These are phyloP conservation scores for Theretra japonica DNA, from an alignment of 2,888 invertebrate genomes.

Conservation along the genomic window DNA sequence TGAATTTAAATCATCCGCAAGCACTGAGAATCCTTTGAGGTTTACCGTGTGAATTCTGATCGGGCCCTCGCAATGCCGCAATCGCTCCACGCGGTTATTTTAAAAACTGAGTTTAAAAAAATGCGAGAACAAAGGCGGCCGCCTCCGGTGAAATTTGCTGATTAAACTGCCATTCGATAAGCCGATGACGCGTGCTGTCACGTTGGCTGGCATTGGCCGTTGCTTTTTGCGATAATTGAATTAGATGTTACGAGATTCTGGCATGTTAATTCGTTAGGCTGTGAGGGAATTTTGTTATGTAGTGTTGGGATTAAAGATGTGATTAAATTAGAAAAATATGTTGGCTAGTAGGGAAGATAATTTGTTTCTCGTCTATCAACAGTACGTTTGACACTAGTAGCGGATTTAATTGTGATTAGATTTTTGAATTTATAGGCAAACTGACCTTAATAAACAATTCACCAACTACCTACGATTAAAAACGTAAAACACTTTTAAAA, in stretches of 20 bases:
- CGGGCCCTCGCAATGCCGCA: slow-evolving; percentile 57
- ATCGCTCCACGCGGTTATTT: slow-evolving; percentile 77
- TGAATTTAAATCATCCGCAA: slow-evolving; percentile 40
- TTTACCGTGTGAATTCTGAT: slow-evolving; percentile 77
- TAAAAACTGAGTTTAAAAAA: slow-evolving; percentile 69
- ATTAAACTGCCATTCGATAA: slow-evolving; percentile 81
- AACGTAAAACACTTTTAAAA: too few species aligned
- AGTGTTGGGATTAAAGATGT: not conserved
- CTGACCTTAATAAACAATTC: not conserved
- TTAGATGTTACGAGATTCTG: slow-evolving; percentile 2
- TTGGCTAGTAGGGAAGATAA: too few species aligned
- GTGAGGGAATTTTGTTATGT: not conserved
- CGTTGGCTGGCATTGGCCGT: slow-evolving; percentile 54
- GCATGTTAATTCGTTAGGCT: slow-evolving; percentile 1
- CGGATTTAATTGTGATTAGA: not conserved
- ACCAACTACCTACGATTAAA: too few species aligned
- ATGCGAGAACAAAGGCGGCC: slow-evolving; percentile 73
- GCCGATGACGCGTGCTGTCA: slow-evolving; percentile 74
- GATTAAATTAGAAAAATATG: not conserved
- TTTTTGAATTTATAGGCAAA: not conserved
- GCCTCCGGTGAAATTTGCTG: slow-evolving; percentile 78
- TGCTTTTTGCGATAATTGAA: slow-evolving; percentile 39
- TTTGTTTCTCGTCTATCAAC: too few species aligned
- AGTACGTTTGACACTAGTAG: not conserved
- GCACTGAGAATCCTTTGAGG: slow-evolving; percentile 74